phyloP scores from a whole-genome alignment of 2,113 vertebrate genomes.

The Sardina pilchardus region DNA sequence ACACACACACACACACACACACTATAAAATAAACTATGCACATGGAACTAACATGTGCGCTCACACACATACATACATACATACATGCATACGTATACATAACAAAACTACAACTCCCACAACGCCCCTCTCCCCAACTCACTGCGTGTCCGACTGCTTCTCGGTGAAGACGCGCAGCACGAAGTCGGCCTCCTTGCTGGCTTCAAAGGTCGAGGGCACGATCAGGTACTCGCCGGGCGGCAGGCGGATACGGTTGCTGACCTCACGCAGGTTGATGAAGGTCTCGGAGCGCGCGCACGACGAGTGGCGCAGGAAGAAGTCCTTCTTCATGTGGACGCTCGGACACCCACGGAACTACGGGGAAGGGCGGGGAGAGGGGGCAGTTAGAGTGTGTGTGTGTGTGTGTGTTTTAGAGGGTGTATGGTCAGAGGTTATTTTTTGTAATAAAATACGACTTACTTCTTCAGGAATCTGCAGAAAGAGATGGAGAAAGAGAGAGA shows the following conservation, averaged over 20 bases:
- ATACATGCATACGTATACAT: not conserved
- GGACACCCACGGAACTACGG: constrained; percentile 73
- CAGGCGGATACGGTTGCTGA: constrained; percentile 77
- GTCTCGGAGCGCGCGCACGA: constrained; percentile 79
- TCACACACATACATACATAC: not conserved
- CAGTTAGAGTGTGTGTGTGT: not conserved
- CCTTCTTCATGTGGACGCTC: constrained; percentile 78
- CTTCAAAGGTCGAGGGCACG: constrained; percentile 83
- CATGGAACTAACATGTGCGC: not conserved
- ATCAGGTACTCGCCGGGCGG: constrained; percentile 82
- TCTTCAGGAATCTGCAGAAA: constrained; percentile 80
- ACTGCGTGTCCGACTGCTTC: constrained; percentile 72
- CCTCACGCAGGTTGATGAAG: constrained; percentile 81
- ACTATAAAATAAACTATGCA: not conserved
- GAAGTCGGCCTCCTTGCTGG: constrained; percentile 78
- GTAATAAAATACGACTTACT: constrained; percentile 52
- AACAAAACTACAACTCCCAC: not conserved
- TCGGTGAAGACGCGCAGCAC: constrained; percentile 82
- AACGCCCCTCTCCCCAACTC: constrained; percentile 53
- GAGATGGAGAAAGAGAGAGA: not conserved
- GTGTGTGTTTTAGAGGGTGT: not conserved
- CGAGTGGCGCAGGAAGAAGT: constrained; percentile 79
- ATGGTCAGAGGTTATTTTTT: not conserved
- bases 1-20: not conserved
- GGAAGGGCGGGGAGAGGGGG: not conserved